Conservation (phyloP, 2,113 vertebrate genomes). For the Nanorana parkeri region DNA sequence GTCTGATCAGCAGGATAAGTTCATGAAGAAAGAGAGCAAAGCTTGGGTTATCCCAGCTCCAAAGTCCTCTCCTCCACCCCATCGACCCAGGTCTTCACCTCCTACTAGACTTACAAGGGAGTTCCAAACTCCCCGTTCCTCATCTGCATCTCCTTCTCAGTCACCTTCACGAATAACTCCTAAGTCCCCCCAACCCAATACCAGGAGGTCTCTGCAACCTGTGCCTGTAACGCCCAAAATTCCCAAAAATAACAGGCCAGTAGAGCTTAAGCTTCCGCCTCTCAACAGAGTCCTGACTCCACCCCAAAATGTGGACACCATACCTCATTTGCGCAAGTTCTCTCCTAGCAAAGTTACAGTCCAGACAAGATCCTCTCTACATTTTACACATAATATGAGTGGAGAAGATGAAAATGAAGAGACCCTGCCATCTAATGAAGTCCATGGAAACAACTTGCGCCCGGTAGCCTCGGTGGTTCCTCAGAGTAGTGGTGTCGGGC, state of each 20-base stretch:
- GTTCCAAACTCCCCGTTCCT: constrained; percentile 59
- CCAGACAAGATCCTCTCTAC: constrained; percentile 86
- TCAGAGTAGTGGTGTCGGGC: constrained; percentile 64
- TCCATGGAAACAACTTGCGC: constrained; percentile 62
- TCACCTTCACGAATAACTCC: constrained; percentile 63
- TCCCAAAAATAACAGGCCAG: constrained; percentile 76
- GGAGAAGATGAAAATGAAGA: constrained; percentile 60
- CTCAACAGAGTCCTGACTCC: constrained; percentile 80
- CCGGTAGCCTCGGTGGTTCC: constrained; percentile 52
- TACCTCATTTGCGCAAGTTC: constrained; percentile 85
- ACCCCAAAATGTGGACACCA: constrained; percentile 83
- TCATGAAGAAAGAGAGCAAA: constrained; percentile 73
- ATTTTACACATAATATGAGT: constrained; percentile 68
- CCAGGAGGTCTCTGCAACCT: constrained; percentile 74
- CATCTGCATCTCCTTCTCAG: constrained; percentile 78
- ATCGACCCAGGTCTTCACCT: constrained; percentile 80
- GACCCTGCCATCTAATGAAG: constrained; percentile 63
- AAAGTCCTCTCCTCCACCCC: constrained; percentile 50
- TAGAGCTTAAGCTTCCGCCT: constrained; percentile 74
- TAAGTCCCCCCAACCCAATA: constrained; percentile 72
- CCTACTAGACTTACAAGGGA: constrained; percentile 68
- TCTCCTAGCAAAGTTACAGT: constrained; percentile 81
- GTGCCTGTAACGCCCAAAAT: constrained; percentile 76
- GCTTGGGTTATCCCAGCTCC: constrained; percentile 74
- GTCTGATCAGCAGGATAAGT: constrained; percentile 83